These are phyloP conservation scores for Pitta sordida DNA, from an alignment of 2,113 vertebrate species.

Conservation along the genomic window DNA sequence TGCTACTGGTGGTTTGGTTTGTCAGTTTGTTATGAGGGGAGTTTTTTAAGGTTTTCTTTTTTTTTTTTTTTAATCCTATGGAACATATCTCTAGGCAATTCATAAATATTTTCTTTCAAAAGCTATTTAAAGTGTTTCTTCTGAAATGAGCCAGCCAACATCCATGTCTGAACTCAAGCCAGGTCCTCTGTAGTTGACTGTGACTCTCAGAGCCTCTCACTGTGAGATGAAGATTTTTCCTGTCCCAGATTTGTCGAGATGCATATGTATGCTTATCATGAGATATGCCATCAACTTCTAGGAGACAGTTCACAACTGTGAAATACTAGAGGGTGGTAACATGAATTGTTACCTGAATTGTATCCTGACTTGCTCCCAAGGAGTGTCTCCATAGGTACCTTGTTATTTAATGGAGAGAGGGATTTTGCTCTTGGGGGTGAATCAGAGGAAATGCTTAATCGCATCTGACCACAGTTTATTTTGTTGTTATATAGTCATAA, in stretches of 20 bases:
- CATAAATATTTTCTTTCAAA: neutral
- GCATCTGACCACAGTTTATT: neutral
- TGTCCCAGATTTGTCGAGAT: neutral
- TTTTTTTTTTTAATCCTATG: neutral
- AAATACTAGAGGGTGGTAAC: neutral
- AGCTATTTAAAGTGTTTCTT: neutral
- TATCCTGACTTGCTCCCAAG: neutral
- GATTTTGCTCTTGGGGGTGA: neutral
- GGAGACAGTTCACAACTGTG: neutral
- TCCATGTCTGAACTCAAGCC: neutral
- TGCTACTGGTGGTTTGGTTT: neutral
- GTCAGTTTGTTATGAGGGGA: rapidly evolving
- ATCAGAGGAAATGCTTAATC: neutral
- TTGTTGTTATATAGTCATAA: neutral
- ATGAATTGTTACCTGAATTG: neutral
- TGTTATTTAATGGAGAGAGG: neutral
- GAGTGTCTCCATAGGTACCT: neutral
- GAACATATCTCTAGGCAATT: neutral
- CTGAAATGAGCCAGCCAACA: neutral
- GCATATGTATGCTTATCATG: neutral
- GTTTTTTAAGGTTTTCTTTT: neutral
- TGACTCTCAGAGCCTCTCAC: neutral
- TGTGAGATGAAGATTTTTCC: neutral
- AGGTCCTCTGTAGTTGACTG: neutral
- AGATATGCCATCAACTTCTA: neutral